Percentiles rank a stretch among this genome's conserved stretches.
phyloP scores from a whole-genome alignment of 2,888 invertebrate genomes.

The Heliconius sara region DNA sequence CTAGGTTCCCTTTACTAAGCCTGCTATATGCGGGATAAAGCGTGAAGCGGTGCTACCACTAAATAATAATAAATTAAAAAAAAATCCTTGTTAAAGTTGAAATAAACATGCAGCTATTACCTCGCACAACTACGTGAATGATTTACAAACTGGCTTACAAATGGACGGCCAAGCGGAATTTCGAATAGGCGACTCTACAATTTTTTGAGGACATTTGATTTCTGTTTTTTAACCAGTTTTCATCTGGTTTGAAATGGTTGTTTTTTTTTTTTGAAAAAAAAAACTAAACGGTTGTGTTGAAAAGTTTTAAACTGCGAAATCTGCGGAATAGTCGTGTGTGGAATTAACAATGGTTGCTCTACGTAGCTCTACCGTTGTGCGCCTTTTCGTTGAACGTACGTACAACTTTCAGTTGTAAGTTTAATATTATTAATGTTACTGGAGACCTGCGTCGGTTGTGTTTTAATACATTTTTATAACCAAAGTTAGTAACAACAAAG shows the following conservation, averaged over 20 bases:
- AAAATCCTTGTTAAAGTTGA: background rate
- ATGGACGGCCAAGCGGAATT: conserved; percentile 44
- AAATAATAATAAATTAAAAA: background rate
- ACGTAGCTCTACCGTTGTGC: conserved; percentile 27
- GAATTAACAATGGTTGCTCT: conserved; percentile 42
- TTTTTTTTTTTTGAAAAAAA: conserved; percentile 29
- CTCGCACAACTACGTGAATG: conserved; percentile 9
- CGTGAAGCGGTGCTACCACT: too few relatives aligned
- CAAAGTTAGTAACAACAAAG: background rate
- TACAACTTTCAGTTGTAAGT: background rate
- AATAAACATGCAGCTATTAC: background rate
- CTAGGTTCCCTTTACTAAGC: too few relatives aligned
- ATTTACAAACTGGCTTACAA: conserved; percentile 48
- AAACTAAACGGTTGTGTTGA: conserved; percentile 34
- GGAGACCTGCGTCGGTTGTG: background rate
- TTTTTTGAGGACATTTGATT: conserved; percentile 42
- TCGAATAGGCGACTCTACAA: conserved; percentile 31
- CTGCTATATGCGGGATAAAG: too few relatives aligned
- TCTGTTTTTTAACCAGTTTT: conserved; percentile 40
- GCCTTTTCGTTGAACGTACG: conserved; percentile 11
- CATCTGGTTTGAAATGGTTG: conserved; percentile 29
- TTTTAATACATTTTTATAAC: background rate
- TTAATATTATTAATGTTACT: conserved; percentile 15
- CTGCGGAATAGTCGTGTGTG: conserved; percentile 39
- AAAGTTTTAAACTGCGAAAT: conserved; percentile 44